Evolutionary conservation across 2,888 invertebrate genomes (phyloP), one percentile per base, ranked within the genome.

Genomic region (Ceraclea dissimilis): DNA sequence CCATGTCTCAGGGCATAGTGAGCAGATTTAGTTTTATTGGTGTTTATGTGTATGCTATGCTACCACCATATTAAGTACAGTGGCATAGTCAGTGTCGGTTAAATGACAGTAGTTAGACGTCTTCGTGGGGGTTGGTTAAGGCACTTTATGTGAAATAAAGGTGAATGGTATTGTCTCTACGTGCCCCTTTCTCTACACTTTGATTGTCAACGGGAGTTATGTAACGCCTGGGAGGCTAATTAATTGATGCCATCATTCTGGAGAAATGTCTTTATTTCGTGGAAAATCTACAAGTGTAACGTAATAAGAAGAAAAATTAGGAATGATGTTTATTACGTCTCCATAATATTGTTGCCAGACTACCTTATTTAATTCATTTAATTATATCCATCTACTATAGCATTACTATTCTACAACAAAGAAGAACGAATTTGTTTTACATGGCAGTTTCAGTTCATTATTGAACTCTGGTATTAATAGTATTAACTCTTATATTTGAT

Each of bases 21-120:
- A 61, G 58, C 59, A 60, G 61, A 61, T 61, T 60, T 60, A 61
- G 58, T 52, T 56, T 58, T 51, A 61, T 61, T 55, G 56, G 57
- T 60, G 61, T 61, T 59, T 61, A 61, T 61, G 61, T 57, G 52
- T 59, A 52, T 56, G 57, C 52, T 44, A 16, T 39, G 13, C 39
- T 13, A 16, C 8, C 39, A 16, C 16, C 16, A 39, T 39, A 39
- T 39, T 53, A 47, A 49, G 49, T 43, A 50, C 50, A 53, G 34
- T 17, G 34, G 33, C 18, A 33, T 18, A 20, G 51, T 20, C 51
- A 43, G 49, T 10, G 39, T 20, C 43, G 50, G 49, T 49, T 51
- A 58, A 58, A 60, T 54, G 56, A 56, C 54, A 56, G 60, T 56
- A 58, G 56, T 60, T 58, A 58, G 55, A 56, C 54, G 56, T 52